phyloP scores from a whole-genome alignment of 2,888 invertebrate genomes.

The Lysandra coridon region DNA sequence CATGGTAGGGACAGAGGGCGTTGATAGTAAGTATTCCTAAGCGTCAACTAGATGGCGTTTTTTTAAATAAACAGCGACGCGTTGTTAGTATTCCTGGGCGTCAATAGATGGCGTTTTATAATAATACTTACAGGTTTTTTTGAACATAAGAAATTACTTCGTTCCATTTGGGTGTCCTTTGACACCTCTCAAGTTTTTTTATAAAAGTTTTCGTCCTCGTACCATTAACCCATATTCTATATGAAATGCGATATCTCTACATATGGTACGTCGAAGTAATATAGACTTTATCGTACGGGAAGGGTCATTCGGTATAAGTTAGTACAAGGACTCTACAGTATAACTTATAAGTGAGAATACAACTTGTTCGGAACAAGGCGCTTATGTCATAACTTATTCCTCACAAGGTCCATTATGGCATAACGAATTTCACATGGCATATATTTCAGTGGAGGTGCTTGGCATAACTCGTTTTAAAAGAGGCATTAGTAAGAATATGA shows the following conservation, averaged over 20 bases:
- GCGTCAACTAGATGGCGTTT: too few species aligned
- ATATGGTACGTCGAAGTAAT: conserved; percentile 12
- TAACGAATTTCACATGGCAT: background rate
- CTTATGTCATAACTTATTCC: conserved; percentile 18
- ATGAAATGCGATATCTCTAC: background rate
- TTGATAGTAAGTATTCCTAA: too few species aligned
- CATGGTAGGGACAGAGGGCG: too few species aligned
- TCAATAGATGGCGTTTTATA: too few species aligned
- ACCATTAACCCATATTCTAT: background rate
- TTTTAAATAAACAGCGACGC: too few species aligned
- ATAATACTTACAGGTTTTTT: too few species aligned
- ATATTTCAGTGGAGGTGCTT: background rate
- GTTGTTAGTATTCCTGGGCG: too few species aligned
- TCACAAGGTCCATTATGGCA: background rate
- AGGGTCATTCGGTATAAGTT: conserved; percentile 12
- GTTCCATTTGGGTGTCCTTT: too few species aligned
- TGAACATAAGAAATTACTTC: too few species aligned
- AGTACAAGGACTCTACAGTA: conserved; percentile 13
- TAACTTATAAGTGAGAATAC: conserved; percentile 20
- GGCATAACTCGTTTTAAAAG: background rate
- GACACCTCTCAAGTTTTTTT: too few species aligned
- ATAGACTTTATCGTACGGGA: conserved; percentile 26
- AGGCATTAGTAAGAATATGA: background rate
- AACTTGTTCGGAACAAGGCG: conserved; percentile 11
- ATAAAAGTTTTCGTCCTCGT: too few species aligned